These are phyloP conservation scores for Tetropium fuscum DNA, from an alignment of 2,888 invertebrate species.

Conservation along the genomic window DNA sequence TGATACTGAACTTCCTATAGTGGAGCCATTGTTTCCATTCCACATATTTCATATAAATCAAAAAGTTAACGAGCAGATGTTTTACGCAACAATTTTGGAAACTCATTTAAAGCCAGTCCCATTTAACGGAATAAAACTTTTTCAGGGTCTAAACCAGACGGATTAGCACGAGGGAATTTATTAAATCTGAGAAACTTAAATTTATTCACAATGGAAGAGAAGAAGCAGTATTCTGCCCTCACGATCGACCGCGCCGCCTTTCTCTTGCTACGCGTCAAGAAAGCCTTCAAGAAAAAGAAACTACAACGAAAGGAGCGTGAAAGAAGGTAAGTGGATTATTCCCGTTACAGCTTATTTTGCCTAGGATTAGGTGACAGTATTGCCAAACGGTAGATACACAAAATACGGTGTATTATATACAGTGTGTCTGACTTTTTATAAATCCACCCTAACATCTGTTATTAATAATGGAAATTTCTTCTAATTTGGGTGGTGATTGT, in stretches of 20 bases:
- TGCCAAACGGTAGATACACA: too few relatives aligned
- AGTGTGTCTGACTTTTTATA: too few relatives aligned
- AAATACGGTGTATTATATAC: too few relatives aligned
- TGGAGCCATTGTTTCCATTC: too few relatives aligned
- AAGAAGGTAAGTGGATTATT: conserved; percentile 77
- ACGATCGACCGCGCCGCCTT: conserved; percentile 93
- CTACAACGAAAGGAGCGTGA: conserved; percentile 89
- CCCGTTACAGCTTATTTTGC: too few relatives aligned
- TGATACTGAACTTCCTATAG: too few relatives aligned
- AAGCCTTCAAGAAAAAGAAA: conserved; percentile 91
- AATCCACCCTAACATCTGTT: too few relatives aligned
- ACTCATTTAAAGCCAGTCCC: conserved; percentile 5
- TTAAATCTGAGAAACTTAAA: conserved; percentile 10
- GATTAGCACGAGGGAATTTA: neutral
- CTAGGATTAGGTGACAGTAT: too few relatives aligned
- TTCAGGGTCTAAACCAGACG: conserved; percentile 4
- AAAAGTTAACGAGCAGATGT: too few relatives aligned
- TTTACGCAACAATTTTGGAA: neutral
- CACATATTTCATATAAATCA: too few relatives aligned
- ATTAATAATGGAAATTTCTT: too few relatives aligned
- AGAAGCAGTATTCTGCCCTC: conserved; percentile 75
- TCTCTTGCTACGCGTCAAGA: conserved; percentile 86
- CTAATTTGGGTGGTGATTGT: too few relatives aligned
- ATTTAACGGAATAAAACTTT: conserved; percentile 6
- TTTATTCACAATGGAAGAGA: conserved; percentile 61